Evolutionary conservation across 2,113 vertebrate species (phyloP), one percentile per base, ranked within the genome.

Genomic region (Corydoras sp.): DNA sequence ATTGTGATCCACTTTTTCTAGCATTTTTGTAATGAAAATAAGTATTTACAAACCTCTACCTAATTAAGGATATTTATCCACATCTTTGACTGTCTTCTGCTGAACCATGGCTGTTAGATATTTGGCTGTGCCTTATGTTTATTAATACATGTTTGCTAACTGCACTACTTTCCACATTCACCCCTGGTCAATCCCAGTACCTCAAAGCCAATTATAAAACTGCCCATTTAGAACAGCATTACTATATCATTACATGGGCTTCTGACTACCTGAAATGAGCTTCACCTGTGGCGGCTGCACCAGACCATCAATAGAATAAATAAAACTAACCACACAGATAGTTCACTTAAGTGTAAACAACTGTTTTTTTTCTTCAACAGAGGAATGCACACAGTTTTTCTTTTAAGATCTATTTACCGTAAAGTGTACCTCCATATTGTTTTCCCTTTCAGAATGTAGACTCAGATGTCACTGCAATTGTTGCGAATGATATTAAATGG

Each of bases 191-290:
- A 48, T 31, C 61, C 51, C 62, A 69, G 55, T 64, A 68, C 48
- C 69, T 62, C 29, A 64, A 12, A 56, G n/a, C 13, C 13, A 65
- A 75, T 79, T 72, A 79, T 74, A 48, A 76, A 79, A 80, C 82
- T 74, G 75, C 84, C 83, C 84, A 82, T 81, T 84, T 83, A 81
- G 72, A 81, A 68, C 70, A 30, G 54, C 56, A 73, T 71, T 62
- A 76, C 69, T 78, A 75, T 79, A 77, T 79, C 80, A 79, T 85
- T 80, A 77, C 69, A 82, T 56, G 67, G 60, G 74, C 77, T 71
- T 55, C 71, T 82, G 77, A 71, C 53, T 77, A 82, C 81, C 74
- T 85, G 71, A 84, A 85, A 86, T 81, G 67, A 81, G 77, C 76
- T 84, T 81, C 58, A 77, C 58, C 79, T 73, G 58, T 53, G 58